phyloP scores from a whole-genome alignment of 2,888 invertebrate genomes.

The Cinara cedri region DNA sequence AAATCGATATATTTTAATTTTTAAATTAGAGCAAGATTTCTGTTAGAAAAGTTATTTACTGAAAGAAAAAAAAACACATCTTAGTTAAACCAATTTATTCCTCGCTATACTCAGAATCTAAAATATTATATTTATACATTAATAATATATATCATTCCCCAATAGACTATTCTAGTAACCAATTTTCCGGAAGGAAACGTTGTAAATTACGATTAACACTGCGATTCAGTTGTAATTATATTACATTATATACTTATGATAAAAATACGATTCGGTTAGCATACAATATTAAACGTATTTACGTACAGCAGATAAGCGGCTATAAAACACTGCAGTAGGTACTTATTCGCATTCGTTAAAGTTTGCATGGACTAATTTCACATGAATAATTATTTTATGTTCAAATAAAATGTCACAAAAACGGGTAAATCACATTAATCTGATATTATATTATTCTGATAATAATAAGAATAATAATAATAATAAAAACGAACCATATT shows the following conservation, averaged over 20 bases:
- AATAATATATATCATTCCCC: too few relatives aligned
- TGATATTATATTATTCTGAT: neutral
- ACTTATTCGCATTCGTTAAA: conserved; percentile 12
- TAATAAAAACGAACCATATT: neutral
- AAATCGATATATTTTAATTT: too few relatives aligned
- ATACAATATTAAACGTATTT: neutral
- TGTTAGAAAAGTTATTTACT: too few relatives aligned
- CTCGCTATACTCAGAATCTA: too few relatives aligned
- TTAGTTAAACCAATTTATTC: too few relatives aligned
- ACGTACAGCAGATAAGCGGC: neutral
- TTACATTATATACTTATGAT: neutral
- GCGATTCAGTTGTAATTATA: neutral
- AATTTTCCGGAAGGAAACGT: neutral
- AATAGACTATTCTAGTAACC: too few relatives aligned
- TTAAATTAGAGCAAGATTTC: too few relatives aligned
- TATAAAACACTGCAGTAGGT: too few relatives aligned
- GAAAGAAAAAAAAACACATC: too few relatives aligned
- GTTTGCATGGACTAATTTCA: neutral
- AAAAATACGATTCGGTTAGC: neutral
- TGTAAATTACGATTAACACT: neutral
- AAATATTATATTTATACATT: too few relatives aligned
- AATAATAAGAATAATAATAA: too few relatives aligned
- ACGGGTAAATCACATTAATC: neutral
- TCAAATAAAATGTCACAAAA: neutral
- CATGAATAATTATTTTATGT: neutral